Evolutionary conservation across 2,113 vertebrate species (phyloP).

Genomic region (Macaca mulatta): DNA sequence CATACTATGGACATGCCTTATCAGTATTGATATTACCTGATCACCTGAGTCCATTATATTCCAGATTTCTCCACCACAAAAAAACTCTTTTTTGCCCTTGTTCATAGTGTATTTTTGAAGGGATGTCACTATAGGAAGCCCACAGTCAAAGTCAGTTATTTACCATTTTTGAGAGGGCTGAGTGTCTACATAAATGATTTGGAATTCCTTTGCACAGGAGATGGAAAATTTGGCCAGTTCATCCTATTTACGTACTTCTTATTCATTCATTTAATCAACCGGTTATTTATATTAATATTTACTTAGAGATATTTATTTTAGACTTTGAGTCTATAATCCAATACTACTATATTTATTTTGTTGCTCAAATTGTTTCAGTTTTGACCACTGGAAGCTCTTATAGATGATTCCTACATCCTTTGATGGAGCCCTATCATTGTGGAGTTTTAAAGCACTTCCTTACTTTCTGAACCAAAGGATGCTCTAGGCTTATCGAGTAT

Average conservation of each 20-base stretch:
- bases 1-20: neutral
- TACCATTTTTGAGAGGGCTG: neutral
- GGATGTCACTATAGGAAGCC: neutral
- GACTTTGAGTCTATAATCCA: neutral
- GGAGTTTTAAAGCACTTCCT: neutral
- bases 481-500: neutral
- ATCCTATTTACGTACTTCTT: neutral
- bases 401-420: neutral
- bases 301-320: neutral
- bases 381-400: neutral
- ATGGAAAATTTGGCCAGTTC: neutral
- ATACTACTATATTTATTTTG: neutral
- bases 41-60: neutral
- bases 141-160: neutral
- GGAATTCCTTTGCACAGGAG: neutral
- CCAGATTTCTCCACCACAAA: neutral
- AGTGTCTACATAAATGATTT: neutral
- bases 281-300: neutral
- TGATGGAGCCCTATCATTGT: too few species aligned
- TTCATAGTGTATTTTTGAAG: neutral
- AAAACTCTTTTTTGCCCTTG: neutral
- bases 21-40: neutral
- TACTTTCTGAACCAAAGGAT: neutral
- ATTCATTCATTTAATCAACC: neutral
- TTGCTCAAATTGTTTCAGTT: neutral